Conservation (phyloP, 1,140 invertebrate species). For the Scaptomyza pallida region DNA sequence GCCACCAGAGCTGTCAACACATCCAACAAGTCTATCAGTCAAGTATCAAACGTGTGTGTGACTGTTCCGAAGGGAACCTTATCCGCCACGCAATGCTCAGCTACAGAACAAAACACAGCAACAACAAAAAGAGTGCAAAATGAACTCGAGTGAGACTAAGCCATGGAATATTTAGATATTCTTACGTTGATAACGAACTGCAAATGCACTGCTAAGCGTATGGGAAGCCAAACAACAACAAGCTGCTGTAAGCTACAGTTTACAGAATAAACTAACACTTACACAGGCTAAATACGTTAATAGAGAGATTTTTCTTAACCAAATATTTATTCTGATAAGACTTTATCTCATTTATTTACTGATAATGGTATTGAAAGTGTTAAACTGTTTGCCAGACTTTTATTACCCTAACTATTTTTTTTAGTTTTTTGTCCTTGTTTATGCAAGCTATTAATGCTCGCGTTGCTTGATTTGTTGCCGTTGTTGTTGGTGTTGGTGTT, state of each 20-base stretch:
- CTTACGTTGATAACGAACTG: constrained; percentile 10
- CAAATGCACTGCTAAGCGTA: constrained; percentile 20
- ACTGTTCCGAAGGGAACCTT: constrained; percentile 28
- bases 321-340: too few relatives aligned
- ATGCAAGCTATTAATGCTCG: constrained; percentile 48
- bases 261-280: too few relatives aligned
- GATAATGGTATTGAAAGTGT: constrained; percentile 17
- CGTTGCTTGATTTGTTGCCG: constrained; percentile 60
- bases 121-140: background rate
- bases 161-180: constrained; percentile 13
- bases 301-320: too few relatives aligned
- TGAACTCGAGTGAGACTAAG: constrained; percentile 34
- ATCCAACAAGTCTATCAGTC: constrained; percentile 76
- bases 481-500: constrained; percentile 35
- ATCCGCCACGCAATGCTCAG: constrained; percentile 9
- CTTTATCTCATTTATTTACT: background rate
- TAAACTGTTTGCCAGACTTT: constrained; percentile 36
- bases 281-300: too few relatives aligned
- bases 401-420: constrained; percentile 34
- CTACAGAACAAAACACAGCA: constrained; percentile 2
- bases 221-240: background rate
- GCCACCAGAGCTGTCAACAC: constrained; percentile 51
- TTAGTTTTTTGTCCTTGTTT: constrained; percentile 6
- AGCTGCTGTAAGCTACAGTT: background rate
- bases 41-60: constrained; percentile 59